phyloP scores from a whole-genome alignment of 2,797 vertebrate species.

The Vultur gryphus region DNA sequence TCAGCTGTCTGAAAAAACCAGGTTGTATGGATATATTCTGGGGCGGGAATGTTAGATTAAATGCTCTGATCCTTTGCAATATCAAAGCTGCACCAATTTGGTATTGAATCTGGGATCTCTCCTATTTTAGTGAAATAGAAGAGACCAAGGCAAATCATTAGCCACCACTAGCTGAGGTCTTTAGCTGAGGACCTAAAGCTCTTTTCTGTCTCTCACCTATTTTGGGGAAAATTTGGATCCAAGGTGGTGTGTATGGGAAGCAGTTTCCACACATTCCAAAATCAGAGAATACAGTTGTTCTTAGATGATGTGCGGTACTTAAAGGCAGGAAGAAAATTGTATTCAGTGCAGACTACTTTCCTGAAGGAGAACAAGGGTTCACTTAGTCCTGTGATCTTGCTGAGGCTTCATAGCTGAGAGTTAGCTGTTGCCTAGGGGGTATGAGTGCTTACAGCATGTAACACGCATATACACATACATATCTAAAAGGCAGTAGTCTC shows the following conservation, averaged over 20 bases:
- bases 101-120: background rate
- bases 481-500: background rate
- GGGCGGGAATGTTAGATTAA: background rate
- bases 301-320: too few relatives aligned
- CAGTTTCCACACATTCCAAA: background rate
- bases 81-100: background rate
- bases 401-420: background rate
- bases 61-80: background rate
- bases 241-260: background rate
- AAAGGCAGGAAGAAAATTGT: background rate
- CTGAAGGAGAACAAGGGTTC: background rate
- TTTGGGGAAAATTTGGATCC: background rate
- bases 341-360: background rate
- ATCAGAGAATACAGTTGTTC: background rate
- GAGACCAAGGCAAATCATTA: background rate
- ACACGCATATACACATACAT: rapidly evolving
- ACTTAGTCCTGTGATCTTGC: background rate
- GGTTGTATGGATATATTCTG: rapidly evolving
- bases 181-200: background rate
- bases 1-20: background rate
- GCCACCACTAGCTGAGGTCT: background rate
- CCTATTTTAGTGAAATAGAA: background rate
- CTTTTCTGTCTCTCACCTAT: background rate
- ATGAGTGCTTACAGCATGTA: background rate
- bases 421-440: background rate